Conservation (phyloP, 1,140 invertebrate species). For the Sesamia nonagrioides region DNA sequence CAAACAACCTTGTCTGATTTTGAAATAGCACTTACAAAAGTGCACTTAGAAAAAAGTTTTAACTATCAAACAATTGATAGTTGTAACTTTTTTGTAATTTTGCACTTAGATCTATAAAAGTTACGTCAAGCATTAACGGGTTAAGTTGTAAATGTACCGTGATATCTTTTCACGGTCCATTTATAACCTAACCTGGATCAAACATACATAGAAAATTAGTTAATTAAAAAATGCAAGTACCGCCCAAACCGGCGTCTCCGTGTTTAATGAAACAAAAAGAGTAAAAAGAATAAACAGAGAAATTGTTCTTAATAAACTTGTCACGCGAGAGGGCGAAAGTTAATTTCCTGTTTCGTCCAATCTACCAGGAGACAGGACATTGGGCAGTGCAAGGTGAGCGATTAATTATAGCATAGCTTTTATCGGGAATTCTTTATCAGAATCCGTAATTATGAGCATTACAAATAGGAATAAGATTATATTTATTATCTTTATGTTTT, state of each 20-base stretch:
- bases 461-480: no score
- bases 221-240: conserved; percentile 55
- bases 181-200: conserved; percentile 38
- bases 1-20: no score
- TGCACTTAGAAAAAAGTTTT: no score
- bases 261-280: conserved; percentile 64
- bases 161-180: conserved; percentile 3
- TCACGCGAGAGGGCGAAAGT: conserved; percentile 79
- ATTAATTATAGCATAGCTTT: conserved; percentile 28
- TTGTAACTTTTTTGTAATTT: no score
- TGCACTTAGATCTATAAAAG: neutral
- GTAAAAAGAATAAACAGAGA: conserved; percentile 71
- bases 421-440: neutral
- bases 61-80: no score
- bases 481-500: no score
- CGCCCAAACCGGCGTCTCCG: conserved; percentile 54
- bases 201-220: conserved; percentile 42
- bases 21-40: no score
- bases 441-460: no score
- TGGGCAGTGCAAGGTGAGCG: conserved; percentile 42
- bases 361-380: conserved; percentile 53
- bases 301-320: conserved; percentile 84
- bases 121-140: conserved; percentile 9
- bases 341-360: conserved; percentile 83
- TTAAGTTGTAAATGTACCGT: no score